Base-by-base conservation (phyloP, 64 coral and sea anemone genomes). In the Dendrophyllia cribrosa region DNA sequence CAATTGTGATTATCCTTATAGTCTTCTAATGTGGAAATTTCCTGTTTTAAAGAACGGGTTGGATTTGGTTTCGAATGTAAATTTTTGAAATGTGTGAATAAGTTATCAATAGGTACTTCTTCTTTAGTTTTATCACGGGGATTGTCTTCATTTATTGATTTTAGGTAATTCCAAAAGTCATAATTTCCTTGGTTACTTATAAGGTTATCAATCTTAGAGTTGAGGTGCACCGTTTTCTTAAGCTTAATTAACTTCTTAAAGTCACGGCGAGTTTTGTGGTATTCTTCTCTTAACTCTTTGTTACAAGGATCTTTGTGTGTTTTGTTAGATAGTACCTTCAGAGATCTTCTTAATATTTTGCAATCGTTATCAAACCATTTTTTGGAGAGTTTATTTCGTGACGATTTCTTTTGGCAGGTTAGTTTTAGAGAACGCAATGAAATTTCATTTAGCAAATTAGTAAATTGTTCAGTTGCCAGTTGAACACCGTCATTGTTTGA, bases 381-480 rank as follows among this genome's bases (percentile, higher is more conserved):
- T 34, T 34, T 34, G 34, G 34, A 58, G 7, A 7, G 55, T 58
- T 58, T 58, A 9, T 58, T 58, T 58, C 55, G 55, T 58, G 55
- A 58, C 16, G 5, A 25, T 44, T 47, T 76, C 15, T 76, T 76
- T 76, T 7, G 23, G 12, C 23, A 24, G 7, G 7, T 17, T 26
- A 43, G 74, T 76, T 76, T 76, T 76, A 26, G 43, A 43, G 26
- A 23, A 7, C 46, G 74, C 15, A 13, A 58, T 43, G 14, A 46
- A 71, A 76, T 76, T 76, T 76, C 22, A 76, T 76, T 47, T 43
- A 76, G 16, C 6, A 76, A 26, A 43, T 43, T 24, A 6, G 74
- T 76, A 43, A 76, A 47, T 16, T 76, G 23, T 76, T 76, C 46
- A 46, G 74, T 76, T 76, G 74, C 74, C 5, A 76, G 43, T 44